Base-by-base conservation (phyloP, 2,888 invertebrate genomes). In the Amblyjoppa proteus region DNA sequence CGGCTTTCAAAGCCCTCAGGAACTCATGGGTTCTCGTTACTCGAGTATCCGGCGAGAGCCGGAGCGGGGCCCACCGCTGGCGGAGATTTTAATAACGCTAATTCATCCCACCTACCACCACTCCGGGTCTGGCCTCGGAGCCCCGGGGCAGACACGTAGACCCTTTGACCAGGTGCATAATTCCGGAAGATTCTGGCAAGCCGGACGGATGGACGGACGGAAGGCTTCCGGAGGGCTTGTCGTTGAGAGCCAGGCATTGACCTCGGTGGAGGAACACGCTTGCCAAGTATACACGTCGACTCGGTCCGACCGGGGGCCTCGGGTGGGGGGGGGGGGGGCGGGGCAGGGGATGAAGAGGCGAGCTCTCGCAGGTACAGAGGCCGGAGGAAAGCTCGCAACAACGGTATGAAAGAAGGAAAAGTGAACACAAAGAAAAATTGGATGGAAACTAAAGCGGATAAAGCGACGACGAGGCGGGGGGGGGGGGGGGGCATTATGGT, bases 81-180 rank as follows among this genome's bases (percentile, higher is more conserved):
- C 51, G 31, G 71, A 76, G 84, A 86, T 84, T 84, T 81, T 84
- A 86, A 86, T 84, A 84, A 83, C 84, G 77, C 78, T 86, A 86
- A 86, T 84, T 78, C 81, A 79, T 68, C 75, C 68, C 68, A 28
- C 79, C 66, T 58, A 25, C 58, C 75, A 34, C 56, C 34, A 7
- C 16, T 4, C 34, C 16, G 31, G 31, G 64, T 61, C 56, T 28
- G 4, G 5, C 16, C 31, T 34, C 61, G 70, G 34, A 28, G 66
- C 34, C 56, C 56, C 58, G 41, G 25, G 79, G 70, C 45, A 38
- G 71, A 58, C 77, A 77, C 58, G 64, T 58, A 61, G 45, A 16
- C 77, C 66, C 81, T 86, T 86, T 84, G 84, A 86, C 84, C 84
- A 86, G 86, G 75, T 81, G 81, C 81, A 84, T 86, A 81, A 84